A percentile compares a stretch with the other conserved stretches of the same genome.
phyloP scores from a whole-genome alignment of 1,140 invertebrate genomes.

The Drosophila sucinea region DNA sequence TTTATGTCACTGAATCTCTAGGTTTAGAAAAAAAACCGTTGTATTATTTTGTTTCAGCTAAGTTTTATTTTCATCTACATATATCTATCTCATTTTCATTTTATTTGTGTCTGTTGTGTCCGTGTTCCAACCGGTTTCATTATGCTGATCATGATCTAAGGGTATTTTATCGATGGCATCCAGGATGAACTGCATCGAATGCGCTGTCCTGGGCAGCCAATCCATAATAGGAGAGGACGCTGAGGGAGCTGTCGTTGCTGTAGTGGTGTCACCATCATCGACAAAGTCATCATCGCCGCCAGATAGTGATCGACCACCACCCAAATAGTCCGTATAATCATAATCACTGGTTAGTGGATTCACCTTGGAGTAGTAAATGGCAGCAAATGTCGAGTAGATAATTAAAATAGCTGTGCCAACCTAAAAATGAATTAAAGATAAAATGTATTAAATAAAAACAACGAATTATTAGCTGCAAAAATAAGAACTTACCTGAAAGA shows the following conservation, averaged over 20 bases:
- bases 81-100: constrained; percentile 42
- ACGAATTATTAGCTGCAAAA: background rate
- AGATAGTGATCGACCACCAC: constrained; percentile 84
- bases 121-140: constrained; percentile 54
- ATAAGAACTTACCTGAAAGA: constrained; percentile 87
- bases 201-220: constrained; percentile 67
- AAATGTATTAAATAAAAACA: background rate
- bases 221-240: constrained; percentile 53
- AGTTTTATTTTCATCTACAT: constrained; percentile 55
- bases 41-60: constrained; percentile 24
- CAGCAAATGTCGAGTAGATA: constrained; percentile 91
- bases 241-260: constrained; percentile 17
- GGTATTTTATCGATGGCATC: constrained; percentile 82
- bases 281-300: constrained; percentile 83
- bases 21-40: background rate
- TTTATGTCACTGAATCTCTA: too few species aligned
- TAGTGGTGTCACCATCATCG: constrained; percentile 56
- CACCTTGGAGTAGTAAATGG: constrained; percentile 93
- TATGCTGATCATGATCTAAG: constrained; percentile 49
- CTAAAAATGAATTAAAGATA: constrained; percentile 81
- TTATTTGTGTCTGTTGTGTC: constrained; percentile 26
- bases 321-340: constrained; percentile 88
- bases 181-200: constrained; percentile 75
- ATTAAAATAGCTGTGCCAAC: constrained; percentile 90
- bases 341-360: constrained; percentile 90